A percentile compares a stretch with the other conserved stretches of the same genome.
These are phyloP conservation scores for Heliothis subflexa DNA, from an alignment of 1,140 invertebrate genomes.

Conservation along the genomic window DNA sequence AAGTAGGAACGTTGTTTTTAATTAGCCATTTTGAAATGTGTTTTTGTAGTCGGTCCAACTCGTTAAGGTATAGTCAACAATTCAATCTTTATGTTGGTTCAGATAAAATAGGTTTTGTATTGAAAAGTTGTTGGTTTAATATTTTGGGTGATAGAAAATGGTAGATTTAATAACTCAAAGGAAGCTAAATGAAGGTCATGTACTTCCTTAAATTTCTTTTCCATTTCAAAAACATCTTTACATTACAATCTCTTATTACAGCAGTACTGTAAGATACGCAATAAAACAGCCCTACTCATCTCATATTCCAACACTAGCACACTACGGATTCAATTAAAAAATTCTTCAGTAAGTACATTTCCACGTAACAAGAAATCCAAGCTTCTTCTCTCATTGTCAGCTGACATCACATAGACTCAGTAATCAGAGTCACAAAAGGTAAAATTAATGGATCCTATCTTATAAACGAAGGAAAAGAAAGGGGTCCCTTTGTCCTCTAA, in stretches of 20 bases:
- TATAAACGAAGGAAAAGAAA: constrained; percentile 47
- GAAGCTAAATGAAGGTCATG: too few species aligned
- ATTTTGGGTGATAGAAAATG: background rate
- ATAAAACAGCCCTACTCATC: background rate
- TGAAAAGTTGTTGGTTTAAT: background rate
- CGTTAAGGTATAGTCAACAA: constrained; percentile 13
- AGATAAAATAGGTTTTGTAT: background rate
- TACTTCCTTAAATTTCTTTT: too few species aligned
- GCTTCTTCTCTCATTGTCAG: constrained; percentile 24
- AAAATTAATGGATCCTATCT: constrained; percentile 52
- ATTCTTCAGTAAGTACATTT: background rate
- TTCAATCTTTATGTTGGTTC: constrained; percentile 10
- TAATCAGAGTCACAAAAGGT: constrained; percentile 52
- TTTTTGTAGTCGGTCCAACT: constrained; percentile 44
- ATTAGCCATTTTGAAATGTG: constrained; percentile 54
- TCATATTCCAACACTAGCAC: background rate
- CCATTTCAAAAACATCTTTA: too few species aligned
- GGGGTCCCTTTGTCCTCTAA: constrained; percentile 56
- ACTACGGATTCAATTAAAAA: background rate
- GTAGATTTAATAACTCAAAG: too few species aligned
- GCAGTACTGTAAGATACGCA: background rate
- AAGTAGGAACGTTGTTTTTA: constrained; percentile 60
- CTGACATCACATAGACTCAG: constrained; percentile 27
- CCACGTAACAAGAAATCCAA: constrained; percentile 12
- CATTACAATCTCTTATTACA: too few species aligned